phyloP scores from a whole-genome alignment of 2,888 invertebrate genomes.

The Cancer borealis region DNA sequence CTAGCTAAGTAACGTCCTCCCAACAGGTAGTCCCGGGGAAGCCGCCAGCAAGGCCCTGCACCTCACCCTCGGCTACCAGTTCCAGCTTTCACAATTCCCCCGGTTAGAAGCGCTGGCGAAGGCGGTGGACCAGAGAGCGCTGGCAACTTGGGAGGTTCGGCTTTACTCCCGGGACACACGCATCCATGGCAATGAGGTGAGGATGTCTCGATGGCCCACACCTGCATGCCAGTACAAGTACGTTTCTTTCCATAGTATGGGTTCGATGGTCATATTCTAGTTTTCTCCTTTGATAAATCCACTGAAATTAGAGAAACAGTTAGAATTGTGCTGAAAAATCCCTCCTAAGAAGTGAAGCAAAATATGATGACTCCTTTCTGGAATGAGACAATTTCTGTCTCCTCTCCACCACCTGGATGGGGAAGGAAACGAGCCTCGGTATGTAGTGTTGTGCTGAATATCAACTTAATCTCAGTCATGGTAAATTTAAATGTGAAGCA shows the following conservation, averaged over 20 bases:
- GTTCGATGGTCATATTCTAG: neutral
- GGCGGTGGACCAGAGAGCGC: constrained; percentile 85
- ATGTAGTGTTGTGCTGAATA: no score
- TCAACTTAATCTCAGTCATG: no score
- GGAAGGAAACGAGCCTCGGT: no score
- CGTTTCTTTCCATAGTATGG: neutral
- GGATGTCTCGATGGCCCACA: neutral
- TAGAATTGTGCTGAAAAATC: neutral
- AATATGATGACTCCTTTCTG: neutral
- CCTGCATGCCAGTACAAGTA: neutral
- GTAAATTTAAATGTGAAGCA: no score
- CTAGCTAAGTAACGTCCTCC: neutral
- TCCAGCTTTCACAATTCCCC: constrained; percentile 86
- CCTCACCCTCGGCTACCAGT: constrained; percentile 93
- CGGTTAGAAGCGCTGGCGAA: constrained; percentile 87
- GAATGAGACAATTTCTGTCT: neutral
- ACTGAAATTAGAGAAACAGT: neutral
- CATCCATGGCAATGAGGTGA: constrained; percentile 79
- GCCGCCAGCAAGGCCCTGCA: constrained; percentile 86
- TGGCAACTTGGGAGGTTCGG: constrained; percentile 90
- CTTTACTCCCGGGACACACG: constrained; percentile 92
- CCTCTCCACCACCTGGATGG: neutral
- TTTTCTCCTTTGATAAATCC: neutral
- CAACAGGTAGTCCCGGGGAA: constrained; percentile 70
- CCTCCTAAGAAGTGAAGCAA: neutral